These are phyloP conservation scores for Melipona bicolor DNA, from an alignment of 2,888 invertebrate species.

Conservation along the genomic window DNA sequence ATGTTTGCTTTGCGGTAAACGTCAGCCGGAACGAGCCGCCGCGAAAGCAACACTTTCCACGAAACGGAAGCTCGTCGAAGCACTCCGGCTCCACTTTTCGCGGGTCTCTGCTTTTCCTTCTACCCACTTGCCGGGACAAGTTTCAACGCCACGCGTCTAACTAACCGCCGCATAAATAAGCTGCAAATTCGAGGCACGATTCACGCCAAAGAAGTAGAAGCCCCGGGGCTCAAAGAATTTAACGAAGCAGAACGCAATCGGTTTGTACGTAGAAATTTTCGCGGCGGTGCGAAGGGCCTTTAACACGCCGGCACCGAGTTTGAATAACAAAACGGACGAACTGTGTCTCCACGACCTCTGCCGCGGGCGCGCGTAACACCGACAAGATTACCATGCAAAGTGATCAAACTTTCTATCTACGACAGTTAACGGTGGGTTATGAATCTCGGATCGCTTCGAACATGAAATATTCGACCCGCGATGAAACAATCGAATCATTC, in stretches of 20 bases:
- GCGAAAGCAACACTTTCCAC: conserved; percentile 64
- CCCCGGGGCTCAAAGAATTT: conserved; percentile 12
- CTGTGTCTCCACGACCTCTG: neutral
- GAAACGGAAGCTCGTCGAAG: conserved; percentile 55
- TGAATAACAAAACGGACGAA: conserved; percentile 63
- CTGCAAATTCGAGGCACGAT: neutral
- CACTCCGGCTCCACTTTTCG: neutral
- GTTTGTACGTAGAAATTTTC: conserved; percentile 19
- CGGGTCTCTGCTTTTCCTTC: neutral
- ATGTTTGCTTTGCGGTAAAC: conserved; percentile 56
- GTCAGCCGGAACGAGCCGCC: conserved; percentile 30
- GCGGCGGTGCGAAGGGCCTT: neutral
- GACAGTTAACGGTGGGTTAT: neutral
- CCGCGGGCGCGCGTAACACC: conserved; percentile 48
- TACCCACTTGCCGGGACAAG: conserved; percentile 29
- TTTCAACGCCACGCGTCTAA: neutral
- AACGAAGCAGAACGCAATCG: conserved; percentile 25
- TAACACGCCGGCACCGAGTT: conserved; percentile 25
- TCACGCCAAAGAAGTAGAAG: neutral
- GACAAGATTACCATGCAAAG: conserved; percentile 77
- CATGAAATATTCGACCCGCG: no score
- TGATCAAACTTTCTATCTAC: conserved; percentile 64
- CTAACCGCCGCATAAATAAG: neutral
- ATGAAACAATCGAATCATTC: no score
- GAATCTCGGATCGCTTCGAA: no score